Evolutionary conservation across 1,140 invertebrate genomes (phyloP).

Genomic region (Colletes latitarsis): DNA sequence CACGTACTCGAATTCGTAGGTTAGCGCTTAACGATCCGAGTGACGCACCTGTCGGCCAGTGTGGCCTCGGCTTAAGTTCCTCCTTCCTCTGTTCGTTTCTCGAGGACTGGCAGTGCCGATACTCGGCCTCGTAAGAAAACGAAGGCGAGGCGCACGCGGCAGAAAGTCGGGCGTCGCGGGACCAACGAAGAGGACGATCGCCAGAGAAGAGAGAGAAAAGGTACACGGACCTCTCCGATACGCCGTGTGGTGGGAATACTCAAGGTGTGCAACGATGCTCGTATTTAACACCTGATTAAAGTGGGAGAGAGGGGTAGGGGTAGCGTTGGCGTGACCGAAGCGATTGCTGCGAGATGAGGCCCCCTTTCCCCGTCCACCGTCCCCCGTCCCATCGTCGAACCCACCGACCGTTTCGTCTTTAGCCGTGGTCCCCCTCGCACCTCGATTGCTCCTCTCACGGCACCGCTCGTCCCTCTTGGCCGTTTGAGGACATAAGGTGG

Average conservation of each 20-base stretch:
- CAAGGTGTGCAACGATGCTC: conserved; percentile 70
- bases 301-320: conserved; percentile 39
- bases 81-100: not conserved
- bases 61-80: conserved; percentile 16
- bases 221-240: conserved; percentile 10
- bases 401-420: conserved; percentile 42
- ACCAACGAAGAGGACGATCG: not conserved
- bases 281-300: conserved; percentile 80
- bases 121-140: not conserved
- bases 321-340: conserved; percentile 73
- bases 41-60: conserved; percentile 42
- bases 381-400: not conserved
- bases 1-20: too few species aligned
- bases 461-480: conserved; percentile 45
- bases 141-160: not conserved
- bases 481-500: conserved; percentile 73
- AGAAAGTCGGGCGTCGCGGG: conserved; percentile 7
- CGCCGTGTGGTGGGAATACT: conserved; percentile 36
- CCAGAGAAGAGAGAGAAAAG: not conserved
- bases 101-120: not conserved
- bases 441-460: conserved; percentile 49
- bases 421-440: conserved; percentile 50
- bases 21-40: conserved; percentile 18
- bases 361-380: conserved; percentile 29
- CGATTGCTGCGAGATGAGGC: conserved; percentile 72